Evolutionary conservation across 2,113 vertebrate genomes (phyloP).

Genomic region (Choloepus hoffmanni): DNA sequence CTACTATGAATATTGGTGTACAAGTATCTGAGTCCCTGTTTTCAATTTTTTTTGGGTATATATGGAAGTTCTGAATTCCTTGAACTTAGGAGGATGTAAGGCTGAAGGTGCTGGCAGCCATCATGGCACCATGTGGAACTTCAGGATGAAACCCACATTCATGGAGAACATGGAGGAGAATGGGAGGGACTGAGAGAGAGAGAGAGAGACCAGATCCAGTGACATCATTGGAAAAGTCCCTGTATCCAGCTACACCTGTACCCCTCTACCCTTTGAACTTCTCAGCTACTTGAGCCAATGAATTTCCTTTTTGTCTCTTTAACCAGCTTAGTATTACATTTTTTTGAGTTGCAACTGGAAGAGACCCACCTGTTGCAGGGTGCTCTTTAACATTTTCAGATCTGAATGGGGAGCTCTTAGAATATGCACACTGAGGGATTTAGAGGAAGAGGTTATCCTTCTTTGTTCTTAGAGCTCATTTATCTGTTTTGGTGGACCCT

Average conservation of each 20-base stretch:
- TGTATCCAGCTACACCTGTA: neutral
- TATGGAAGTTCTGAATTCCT: neutral
- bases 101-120: neutral
- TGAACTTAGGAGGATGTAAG: neutral
- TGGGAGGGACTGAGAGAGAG: too few species aligned
- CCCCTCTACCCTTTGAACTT: neutral
- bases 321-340: neutral
- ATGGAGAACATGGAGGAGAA: neutral
- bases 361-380: neutral
- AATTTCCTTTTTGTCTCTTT: neutral
- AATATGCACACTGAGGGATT: accelerated
- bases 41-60: too few species aligned
- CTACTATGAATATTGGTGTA: too few species aligned
- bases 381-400: neutral
- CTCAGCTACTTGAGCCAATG: neutral
- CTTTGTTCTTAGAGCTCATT: neutral
- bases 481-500: neutral
- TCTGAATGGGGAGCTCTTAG: neutral
- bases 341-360: neutral
- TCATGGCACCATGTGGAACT: neutral
- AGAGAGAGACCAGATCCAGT: neutral
- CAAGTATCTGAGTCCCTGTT: too few species aligned
- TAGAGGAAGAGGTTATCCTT: too few species aligned
- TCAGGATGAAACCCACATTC: neutral
- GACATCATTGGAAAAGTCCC: neutral